phyloP scores from a whole-genome alignment of 2,888 invertebrate species.

The Reticulitermes lucifugus region DNA sequence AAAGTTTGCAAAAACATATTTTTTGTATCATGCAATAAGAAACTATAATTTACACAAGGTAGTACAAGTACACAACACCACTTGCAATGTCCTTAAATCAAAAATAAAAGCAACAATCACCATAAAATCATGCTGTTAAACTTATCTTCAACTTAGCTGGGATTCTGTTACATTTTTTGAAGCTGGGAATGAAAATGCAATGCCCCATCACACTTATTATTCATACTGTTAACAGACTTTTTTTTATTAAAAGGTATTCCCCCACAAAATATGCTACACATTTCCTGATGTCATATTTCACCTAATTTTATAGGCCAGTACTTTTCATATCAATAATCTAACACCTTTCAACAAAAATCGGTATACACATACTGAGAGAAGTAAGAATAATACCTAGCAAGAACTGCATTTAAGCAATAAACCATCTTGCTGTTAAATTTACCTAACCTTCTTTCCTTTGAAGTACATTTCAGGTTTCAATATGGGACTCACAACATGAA shows the following conservation, averaged over 20 bases:
- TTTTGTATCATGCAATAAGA: too few relatives aligned
- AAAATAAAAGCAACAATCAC: neutral
- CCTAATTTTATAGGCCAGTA: constrained; percentile 38
- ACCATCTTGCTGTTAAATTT: constrained; percentile 8
- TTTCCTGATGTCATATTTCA: constrained; percentile 30
- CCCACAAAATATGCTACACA: constrained; percentile 33
- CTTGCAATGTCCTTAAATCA: too few relatives aligned
- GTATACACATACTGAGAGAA: constrained; percentile 35
- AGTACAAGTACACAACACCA: too few relatives aligned
- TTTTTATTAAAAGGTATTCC: neutral
- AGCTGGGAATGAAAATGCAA: neutral
- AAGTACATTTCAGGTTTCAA: neutral
- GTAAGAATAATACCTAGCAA: constrained; percentile 7
- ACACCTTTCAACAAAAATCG: constrained; percentile 24
- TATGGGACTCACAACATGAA: constrained; percentile 2
- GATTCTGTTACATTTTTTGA: neutral
- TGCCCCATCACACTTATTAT: neutral
- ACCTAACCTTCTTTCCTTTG: constrained; percentile 1
- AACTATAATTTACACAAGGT: too few relatives aligned
- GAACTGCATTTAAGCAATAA: constrained; percentile 23
- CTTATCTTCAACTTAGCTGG: constrained; percentile 3
- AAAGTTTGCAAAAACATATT: too few relatives aligned
- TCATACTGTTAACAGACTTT: neutral
- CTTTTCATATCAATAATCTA: constrained; percentile 35
- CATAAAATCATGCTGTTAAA: constrained; percentile 2